Conservation (phyloP, 2,888 invertebrate species). For the Melanargia galathea region DNA sequence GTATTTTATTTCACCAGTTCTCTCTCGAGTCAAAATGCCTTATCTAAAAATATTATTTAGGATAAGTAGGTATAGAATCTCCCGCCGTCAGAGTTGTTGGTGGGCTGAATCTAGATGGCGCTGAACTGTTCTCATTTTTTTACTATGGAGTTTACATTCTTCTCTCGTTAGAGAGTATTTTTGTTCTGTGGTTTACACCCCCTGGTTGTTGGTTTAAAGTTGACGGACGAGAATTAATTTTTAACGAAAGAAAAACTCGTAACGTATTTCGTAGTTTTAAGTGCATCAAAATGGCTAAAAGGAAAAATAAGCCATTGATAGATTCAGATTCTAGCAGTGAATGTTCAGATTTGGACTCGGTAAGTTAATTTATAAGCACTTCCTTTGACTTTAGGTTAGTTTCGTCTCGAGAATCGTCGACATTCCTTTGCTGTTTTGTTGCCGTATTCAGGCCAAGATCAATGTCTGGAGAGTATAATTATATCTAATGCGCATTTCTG, state of each 20-base stretch:
- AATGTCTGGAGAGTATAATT: constrained; percentile 62
- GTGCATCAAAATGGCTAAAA: constrained; percentile 86
- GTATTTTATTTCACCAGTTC: no score
- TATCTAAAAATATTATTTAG: no score
- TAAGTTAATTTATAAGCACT: constrained; percentile 77
- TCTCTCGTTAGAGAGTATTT: no score
- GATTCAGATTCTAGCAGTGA: constrained; percentile 93
- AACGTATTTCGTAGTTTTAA: constrained; percentile 41
- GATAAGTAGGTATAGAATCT: no score
- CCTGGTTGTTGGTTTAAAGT: constrained; percentile 35
- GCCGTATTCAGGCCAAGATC: constrained; percentile 73
- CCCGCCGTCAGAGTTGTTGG: no score
- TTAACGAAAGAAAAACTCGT: constrained; percentile 43
- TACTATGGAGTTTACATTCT: no score
- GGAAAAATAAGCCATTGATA: constrained; percentile 91
- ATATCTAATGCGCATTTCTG: constrained; percentile 53
- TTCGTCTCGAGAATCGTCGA: constrained; percentile 54
- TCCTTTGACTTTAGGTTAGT: constrained; percentile 55
- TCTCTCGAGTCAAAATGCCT: no score
- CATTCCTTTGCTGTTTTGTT: constrained; percentile 67
- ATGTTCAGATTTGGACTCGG: constrained; percentile 92
- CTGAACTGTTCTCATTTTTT: no score
- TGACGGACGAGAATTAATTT: constrained; percentile 49
- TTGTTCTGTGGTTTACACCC: no score
- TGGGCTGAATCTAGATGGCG: no score